Base-by-base conservation (phyloP, 2,113 vertebrate species). In the Triplophysa siluroides region DNA sequence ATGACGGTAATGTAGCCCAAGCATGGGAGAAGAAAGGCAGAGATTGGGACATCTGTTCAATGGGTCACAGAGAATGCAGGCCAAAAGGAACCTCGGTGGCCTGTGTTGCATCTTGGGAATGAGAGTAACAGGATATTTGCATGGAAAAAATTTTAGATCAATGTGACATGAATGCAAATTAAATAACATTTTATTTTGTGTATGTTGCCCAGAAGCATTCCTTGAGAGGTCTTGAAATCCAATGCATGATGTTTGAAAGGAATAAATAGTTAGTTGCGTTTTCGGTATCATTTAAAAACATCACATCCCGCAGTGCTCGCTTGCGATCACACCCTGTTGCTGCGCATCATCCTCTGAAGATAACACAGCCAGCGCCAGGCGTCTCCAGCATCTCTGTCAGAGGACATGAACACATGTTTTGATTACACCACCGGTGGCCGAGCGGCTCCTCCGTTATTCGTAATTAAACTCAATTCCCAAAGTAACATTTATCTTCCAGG, bases 41-140 rank as follows among this genome's bases (percentile, higher is more conserved):
- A 94, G 97, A 96, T 95, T 91, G 93, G 94, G 96, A 97, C 97
- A 98, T 98, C 97, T 98, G 97, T 94, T 97, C 96, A 91, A 87
- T 58, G 54, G 54, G 54, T 58, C 54, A 58, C 54, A 58, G 54
- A 58, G 54, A 58, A 58, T 87, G 93, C 61, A 33, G 62, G 62
- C 63, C 79, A 75, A 75, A 60, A 33, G 47, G 54, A 76, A 70
- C 63, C 47, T 77, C 64, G 29, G 63, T 43, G 52, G 23, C 70
- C 64, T 83, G 77, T 19, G 76, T 82, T 61, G 18, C 62, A 65
- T 76, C 62, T 54, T 76, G 74, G 61, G 61, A 76, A 76, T 43
- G 56, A 61, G 43, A 63, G 72, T 23, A 75, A 75, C 58, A 63
- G 23, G 72, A 63, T 61, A 63, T 73, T 26, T 58, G n/a, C 54